Base-by-base conservation (phyloP, 1,140 invertebrate genomes). In the Diplogasteroides magnus region DNA sequence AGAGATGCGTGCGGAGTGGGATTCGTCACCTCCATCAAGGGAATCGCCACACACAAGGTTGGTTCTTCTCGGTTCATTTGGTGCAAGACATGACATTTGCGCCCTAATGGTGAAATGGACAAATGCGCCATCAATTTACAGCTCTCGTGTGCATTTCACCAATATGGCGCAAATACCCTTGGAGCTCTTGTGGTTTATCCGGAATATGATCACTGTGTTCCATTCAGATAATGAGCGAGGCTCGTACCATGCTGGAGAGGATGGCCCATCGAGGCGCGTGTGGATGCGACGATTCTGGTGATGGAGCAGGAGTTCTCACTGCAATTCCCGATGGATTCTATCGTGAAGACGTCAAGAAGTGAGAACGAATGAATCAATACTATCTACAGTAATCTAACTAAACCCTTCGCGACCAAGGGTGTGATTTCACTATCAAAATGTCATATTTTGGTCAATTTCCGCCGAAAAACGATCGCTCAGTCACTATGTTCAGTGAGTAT, bases 231-330 rank as follows among this genome's bases (percentile, higher is more conserved):
- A 86, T 98, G 74, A 88, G 89, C 77, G 94, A 98, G 90, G 93
- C 94, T 19, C 89, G 94, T 84, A 91, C 87, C 67, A 88, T 98
- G 84, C 90, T 95, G 26, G 89, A 90, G 81, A 90, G 95, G 77
- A 98, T 99, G 95, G 92, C 95, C 86, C 96, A 99, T 86, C 90
- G 96, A 74, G 96, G 96, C 75, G 96, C 94, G 27, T 97, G 93
- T 85, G 91, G 93, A 27, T 97, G 94, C 86, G 96, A 99, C 86
- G 93, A 97, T 83, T 96, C 94, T 23, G 96, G 96, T 60, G 96
- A 98, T 84, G 96, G 96, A 61, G 95, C 96, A 76, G 96, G 96
- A 67, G 91, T 98, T 28, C 87, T 98, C 73, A 91, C 91, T 60
- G 93, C 93, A 71, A 97, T 98, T 82, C 96, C 96, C 26, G 93